A percentile compares a stretch with the other conserved stretches of the same genome.
Conservation (phyloP, 2,113 vertebrate species). For the Bungarus multicinctus region DNA sequence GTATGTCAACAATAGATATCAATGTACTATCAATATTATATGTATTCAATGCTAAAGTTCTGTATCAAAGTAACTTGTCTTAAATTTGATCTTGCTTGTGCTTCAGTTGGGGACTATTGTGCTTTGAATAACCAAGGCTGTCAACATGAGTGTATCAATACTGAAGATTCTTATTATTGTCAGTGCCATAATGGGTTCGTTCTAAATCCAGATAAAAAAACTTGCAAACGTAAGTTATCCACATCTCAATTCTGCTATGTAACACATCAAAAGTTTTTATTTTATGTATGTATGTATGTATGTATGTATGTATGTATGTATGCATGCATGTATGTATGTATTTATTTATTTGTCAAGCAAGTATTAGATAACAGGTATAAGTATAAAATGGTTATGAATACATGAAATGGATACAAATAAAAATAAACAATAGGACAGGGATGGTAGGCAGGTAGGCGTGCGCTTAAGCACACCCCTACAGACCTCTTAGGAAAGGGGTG, state of each 20-base stretch:
- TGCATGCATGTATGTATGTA: too few species aligned
- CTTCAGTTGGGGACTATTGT: slow-evolving; percentile 84
- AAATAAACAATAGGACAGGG: too few species aligned
- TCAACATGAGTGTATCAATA: slow-evolving; percentile 82
- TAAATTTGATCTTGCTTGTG: slow-evolving; percentile 39
- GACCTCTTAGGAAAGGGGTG: too few species aligned
- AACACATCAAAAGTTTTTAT: background rate
- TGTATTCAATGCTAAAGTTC: background rate
- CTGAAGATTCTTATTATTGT: slow-evolving; percentile 79
- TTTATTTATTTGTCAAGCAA: too few species aligned
- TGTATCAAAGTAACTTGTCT: slow-evolving; percentile 2
- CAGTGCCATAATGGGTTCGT: slow-evolving; percentile 78
- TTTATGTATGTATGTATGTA: too few species aligned
- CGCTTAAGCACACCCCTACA: too few species aligned
- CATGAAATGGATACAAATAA: too few species aligned
- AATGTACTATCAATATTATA: background rate
- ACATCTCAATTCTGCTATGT: background rate
- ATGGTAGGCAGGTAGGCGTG: too few species aligned
- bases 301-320: too few species aligned
- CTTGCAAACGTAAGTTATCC: slow-evolving; percentile 79
- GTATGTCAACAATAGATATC: background rate
- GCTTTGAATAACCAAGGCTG: slow-evolving; percentile 82
- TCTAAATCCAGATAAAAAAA: slow-evolving; percentile 81
- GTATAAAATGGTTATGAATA: too few species aligned
- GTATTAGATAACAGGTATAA: too few species aligned